Base-by-base conservation (phyloP, 1,140 invertebrate genomes). In the Hyposmocoma kahamanoa region DNA sequence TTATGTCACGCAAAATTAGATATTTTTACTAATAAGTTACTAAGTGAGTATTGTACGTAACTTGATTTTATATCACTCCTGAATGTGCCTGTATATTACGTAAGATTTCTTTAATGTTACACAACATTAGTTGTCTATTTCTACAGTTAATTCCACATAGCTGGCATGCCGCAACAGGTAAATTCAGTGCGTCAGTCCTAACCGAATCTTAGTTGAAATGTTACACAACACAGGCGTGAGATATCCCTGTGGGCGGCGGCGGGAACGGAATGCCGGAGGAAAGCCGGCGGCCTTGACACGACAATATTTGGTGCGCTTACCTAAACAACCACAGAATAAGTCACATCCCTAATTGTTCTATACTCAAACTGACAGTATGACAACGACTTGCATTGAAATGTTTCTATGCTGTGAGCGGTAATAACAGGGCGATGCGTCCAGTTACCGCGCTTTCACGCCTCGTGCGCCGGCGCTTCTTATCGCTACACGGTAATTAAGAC, bases 201-300 rank as follows among this genome's bases (percentile, higher is more conserved):
- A 62, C 61, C 62, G 55, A 72, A 81, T 75, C 67, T 73, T 64
- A 53, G 62, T 58, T 50, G 55, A 65, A 72, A 69, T 70, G 67
- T 81, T 84, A 84, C 75, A 66, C 75, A 84, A 83, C 66, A 59
- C 56, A 50, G 70, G 60, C 67, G 81, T 84, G 79, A 84, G 77
- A 80, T 82, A 81, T 74, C 73, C 78, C 71, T 70, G 81, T 84
- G 75, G 81, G 81, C 77, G 77, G 69, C 77, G 77, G 69, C 65
- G 72, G 73, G 72, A 71, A 72, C 61, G 78, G 81, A 84, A 84
- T 84, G 81, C 66, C 58, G 75, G 78, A 81, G 72, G 77, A 84
- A 84, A 84, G 81, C 75, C 56, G 77, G 47, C 68, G 81, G 71
- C 81, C 81, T 84, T 84, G 81, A 84, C 79, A 83, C 62, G 60